Base-by-base conservation (phyloP, 2,113 vertebrate species). In the Tyrannus savana region DNA sequence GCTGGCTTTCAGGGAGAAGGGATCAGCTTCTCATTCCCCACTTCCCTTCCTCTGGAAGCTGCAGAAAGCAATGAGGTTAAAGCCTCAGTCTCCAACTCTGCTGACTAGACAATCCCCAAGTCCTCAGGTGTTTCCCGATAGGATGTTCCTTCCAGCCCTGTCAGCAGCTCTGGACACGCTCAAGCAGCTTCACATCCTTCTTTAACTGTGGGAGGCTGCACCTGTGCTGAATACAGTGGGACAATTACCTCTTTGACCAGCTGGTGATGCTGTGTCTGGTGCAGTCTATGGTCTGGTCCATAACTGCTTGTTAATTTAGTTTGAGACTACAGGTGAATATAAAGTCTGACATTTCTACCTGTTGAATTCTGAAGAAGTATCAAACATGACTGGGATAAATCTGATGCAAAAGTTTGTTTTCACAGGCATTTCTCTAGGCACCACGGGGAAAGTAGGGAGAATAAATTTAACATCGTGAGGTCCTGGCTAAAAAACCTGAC, bases 221-320 rank as follows among this genome's bases (percentile, higher is more conserved):
- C 9, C 56, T 71, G 0, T 0, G 0, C 50, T 66, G 33, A 24
- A 5, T 14, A 8, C n/a, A 28, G 41, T 1, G 12, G 63, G 25
- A 25, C 55, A 25, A 24, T 37, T 19, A 2, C 12, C 25, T n/a
- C 31, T n/a, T 39, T 68, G 71, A 7, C 18, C 1, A 4, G 13
- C 35, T 72, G 58, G 3, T 42, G 33, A 3, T 25, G 19, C 37
- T 77, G 24, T 66, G 30, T 23, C 59, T 68, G 59, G 17, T 25
- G 16, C 28, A 80, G 10, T 24, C 23, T 83, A 12, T 7, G 8
- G 8, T 67, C 22, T 63, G 31, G 41, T 75, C 7, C 2, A 12
- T 59, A 67, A 41, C 3, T 27, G 9, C 7, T 74, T 56, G 22
- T 78, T 82, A 87, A 62, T 60, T 46, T 77, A 31, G 4, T 77